Percentiles rank a stretch among this genome's conserved stretches.
These are phyloP conservation scores for Candoia aspera DNA, from an alignment of 2,113 vertebrate genomes.

Conservation along the genomic window DNA sequence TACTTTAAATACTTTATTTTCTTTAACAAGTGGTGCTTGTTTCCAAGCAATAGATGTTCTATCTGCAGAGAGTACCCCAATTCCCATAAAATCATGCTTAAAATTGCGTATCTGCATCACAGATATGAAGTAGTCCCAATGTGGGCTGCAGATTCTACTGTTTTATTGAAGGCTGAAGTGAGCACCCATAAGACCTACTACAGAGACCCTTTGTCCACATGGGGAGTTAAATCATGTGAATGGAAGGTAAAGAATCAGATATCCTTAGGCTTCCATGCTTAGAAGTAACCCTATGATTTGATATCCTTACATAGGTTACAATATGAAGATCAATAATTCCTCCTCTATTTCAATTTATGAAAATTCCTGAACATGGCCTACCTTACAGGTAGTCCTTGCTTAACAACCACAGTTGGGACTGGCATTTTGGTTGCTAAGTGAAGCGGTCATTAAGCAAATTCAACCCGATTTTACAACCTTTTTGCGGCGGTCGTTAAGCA, in stretches of 20 bases:
- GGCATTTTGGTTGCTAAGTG: too few relatives aligned
- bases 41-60: too few relatives aligned
- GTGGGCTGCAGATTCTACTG: not conserved
- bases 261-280: not conserved
- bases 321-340: not conserved
- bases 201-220: not conserved
- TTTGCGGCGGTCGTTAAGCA: too few relatives aligned
- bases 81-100: too few relatives aligned
- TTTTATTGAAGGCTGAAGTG: not conserved
- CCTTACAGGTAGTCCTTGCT: not conserved
- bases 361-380: not conserved
- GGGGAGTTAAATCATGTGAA: not conserved
- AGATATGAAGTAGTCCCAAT: not conserved
- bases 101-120: too few relatives aligned
- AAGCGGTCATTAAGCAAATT: too few relatives aligned
- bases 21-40: too few relatives aligned
- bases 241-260: not conserved
- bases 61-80: too few relatives aligned
- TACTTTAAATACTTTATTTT: too few relatives aligned
- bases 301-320: not conserved
- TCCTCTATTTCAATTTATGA: not conserved
- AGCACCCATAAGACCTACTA: too few relatives aligned
- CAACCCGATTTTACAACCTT: too few relatives aligned
- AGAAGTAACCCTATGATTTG: not conserved
- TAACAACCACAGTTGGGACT: too few relatives aligned